Conservation (phyloP, 2,113 vertebrate genomes). For the Silurus meridionalis region DNA sequence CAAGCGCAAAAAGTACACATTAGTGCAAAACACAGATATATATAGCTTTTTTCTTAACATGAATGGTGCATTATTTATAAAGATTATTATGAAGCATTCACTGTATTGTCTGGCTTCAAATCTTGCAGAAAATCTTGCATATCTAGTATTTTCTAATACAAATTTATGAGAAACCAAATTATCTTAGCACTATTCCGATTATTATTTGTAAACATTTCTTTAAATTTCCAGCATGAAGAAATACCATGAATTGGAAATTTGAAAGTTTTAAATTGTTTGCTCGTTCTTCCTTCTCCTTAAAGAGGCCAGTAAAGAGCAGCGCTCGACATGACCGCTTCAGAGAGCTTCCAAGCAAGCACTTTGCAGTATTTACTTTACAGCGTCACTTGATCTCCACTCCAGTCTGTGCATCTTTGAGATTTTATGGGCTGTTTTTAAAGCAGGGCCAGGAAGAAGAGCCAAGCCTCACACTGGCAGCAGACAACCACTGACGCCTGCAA, state of each 20-base stretch:
- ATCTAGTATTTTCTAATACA: neutral
- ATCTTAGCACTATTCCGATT: no score
- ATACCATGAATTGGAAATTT: neutral
- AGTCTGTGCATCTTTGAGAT: slow-evolving; percentile 53
- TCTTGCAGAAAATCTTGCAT: neutral
- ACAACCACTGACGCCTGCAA: slow-evolving; percentile 49
- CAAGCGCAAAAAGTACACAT: neutral
- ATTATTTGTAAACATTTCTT: neutral
- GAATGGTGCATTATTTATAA: neutral
- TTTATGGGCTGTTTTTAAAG: slow-evolving; percentile 63
- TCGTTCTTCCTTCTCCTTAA: slow-evolving; percentile 31
- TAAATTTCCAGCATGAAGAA: neutral
- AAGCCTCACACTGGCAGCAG: slow-evolving; percentile 59
- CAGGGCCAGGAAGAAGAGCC: slow-evolving; percentile 60
- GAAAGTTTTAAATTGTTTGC: neutral
- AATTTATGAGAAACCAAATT: neutral
- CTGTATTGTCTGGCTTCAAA: no score
- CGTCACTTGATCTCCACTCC: slow-evolving; percentile 59
- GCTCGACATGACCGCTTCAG: slow-evolving; percentile 48
- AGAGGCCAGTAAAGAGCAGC: slow-evolving; percentile 44
- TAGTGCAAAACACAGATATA: neutral
- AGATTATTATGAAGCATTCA: neutral
- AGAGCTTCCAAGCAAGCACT: slow-evolving; percentile 41
- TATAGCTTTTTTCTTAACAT: neutral
- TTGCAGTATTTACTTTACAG: slow-evolving; percentile 56